Base-by-base conservation (phyloP, 2,113 vertebrate species). In the Colossoma macropomum region DNA sequence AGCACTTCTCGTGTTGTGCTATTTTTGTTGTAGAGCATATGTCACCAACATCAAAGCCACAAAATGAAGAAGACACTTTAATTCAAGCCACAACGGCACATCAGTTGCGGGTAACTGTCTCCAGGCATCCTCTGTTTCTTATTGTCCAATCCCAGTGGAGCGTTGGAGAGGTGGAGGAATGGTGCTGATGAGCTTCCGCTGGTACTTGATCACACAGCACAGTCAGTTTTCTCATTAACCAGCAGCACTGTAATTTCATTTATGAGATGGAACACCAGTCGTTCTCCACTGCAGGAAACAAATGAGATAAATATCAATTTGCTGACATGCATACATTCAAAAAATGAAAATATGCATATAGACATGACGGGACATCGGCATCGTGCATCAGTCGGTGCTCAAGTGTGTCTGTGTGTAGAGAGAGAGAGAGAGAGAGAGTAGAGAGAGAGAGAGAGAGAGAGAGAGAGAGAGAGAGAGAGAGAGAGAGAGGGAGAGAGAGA, bases 271-370 rank as follows among this genome's bases (percentile, higher is more conserved):
- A 86, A 76, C 81, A 77, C 77, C 77, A 80, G 85, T 80, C 52
- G 75, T 80, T 80, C 85, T 80, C 77, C 72, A 77, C 54, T 69
- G 85, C 85, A 80, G 81, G 85, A 84, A 70, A 86, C 81, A 86
- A 83, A 86, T 86, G 77, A 75, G 84, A 82, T 86, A 83, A 83
- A 86, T 86, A 86, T 80, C 73, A 56, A 62, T 79, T 75, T 83
- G 72, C 79, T 81, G 80, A 82, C 85, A 82, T 17, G 59, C 77
- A 79, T 80, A 62, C 71, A 80, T 86, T 83, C 50, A 77, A 69
- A 82, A 69, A 69, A 76, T 82, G 12, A 70, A 76, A 82, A 76
- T 76, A 69, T 76, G 34, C 38, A n/a, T 71, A 71, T 11, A 71
- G 21, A 71, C 68, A 70, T 60, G 73, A 82, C 25, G 56, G n/a